Evolutionary conservation across 2,113 vertebrate genomes (phyloP).

Genomic region (Emydocephalus ijimae): DNA sequence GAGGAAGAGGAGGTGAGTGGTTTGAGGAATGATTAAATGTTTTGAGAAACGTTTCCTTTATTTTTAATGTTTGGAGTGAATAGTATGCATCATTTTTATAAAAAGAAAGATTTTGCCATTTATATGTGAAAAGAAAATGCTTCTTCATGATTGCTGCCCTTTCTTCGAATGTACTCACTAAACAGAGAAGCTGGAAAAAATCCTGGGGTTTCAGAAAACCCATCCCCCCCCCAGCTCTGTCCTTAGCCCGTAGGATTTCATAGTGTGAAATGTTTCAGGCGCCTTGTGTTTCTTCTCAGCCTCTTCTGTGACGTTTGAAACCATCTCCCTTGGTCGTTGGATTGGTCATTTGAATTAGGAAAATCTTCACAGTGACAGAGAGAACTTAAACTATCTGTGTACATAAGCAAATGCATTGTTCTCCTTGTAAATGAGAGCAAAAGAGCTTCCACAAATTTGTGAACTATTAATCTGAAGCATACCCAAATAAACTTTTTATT

Average conservation of each 20-base stretch:
- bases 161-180: background rate
- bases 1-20: constrained; percentile 93
- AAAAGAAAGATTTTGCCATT: background rate
- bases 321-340: background rate
- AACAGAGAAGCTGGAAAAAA: background rate
- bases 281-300: background rate
- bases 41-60: background rate
- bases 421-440: background rate
- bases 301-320: background rate
- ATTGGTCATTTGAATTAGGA: background rate
- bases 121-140: background rate
- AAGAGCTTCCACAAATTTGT: background rate
- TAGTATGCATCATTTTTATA: background rate
- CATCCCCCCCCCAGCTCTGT: background rate
- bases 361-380: background rate
- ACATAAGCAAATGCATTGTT: background rate
- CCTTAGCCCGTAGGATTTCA: background rate
- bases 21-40: background rate
- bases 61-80: background rate
- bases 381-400: background rate
- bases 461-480: background rate
- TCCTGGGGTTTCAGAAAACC: background rate
- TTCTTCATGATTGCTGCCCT: background rate
- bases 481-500: background rate
- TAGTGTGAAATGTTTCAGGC: background rate